These are phyloP conservation scores for Acleris sparsana DNA, from an alignment of 2,888 invertebrate species.

Conservation along the genomic window DNA sequence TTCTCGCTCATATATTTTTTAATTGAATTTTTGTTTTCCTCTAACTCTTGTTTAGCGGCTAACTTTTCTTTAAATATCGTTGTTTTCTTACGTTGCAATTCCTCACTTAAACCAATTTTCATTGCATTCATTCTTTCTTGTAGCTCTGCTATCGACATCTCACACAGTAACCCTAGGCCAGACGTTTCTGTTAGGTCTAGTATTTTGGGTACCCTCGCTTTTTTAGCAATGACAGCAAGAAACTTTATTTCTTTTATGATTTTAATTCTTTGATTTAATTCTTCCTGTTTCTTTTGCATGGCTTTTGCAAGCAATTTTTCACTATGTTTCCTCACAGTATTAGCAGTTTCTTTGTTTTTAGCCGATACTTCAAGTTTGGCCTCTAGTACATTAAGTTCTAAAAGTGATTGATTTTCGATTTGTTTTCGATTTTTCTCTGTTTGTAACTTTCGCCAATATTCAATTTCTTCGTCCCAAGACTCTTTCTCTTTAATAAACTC, in stretches of 20 bases:
- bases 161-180: constrained; percentile 84
- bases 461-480: constrained; percentile 74
- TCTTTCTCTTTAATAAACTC: constrained; percentile 78
- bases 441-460: constrained; percentile 76
- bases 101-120: constrained; percentile 79
- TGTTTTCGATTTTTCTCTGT: constrained; percentile 74
- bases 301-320: constrained; percentile 61
- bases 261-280: constrained; percentile 73
- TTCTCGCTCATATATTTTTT: constrained; percentile 64
- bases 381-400: constrained; percentile 61
- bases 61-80: constrained; percentile 71
- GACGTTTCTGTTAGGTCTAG: constrained; percentile 84
- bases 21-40: constrained; percentile 73
- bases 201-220: constrained; percentile 77
- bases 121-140: constrained; percentile 79
- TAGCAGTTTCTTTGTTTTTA: constrained; percentile 65
- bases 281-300: constrained; percentile 74
- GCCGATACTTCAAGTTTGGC: constrained; percentile 54
- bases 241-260: constrained; percentile 81
- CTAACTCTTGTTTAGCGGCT: constrained; percentile 72
- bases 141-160: constrained; percentile 86
- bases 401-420: constrained; percentile 68
- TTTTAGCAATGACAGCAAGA: constrained; percentile 74
- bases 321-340: constrained; percentile 61
- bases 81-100: constrained; percentile 76